These are phyloP conservation scores for Musca vetustissima DNA, from an alignment of 1,140 invertebrate genomes.

Conservation along the genomic window DNA sequence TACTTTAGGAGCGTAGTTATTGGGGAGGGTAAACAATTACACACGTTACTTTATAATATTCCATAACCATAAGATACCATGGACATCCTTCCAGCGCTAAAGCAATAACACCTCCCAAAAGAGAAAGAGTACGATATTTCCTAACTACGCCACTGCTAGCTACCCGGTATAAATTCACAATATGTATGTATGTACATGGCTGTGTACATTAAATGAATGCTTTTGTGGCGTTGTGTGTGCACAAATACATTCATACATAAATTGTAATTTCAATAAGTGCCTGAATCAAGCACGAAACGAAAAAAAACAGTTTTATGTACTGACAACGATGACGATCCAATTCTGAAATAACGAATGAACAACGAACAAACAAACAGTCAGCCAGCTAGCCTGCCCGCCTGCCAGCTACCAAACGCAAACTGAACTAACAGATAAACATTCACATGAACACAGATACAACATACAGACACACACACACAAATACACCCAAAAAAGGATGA, in stretches of 20 bases:
- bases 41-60: too few relatives aligned
- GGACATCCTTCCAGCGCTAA: too few relatives aligned
- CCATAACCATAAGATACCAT: too few relatives aligned
- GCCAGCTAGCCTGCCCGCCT: too few relatives aligned
- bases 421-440: background rate
- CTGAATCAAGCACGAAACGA: background rate
- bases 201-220: background rate
- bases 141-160: background rate
- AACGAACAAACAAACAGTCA: background rate
- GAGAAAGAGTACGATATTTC: too few relatives aligned
- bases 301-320: background rate
- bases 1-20: too few relatives aligned
- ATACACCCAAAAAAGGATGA: background rate
- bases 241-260: constrained; percentile 5
- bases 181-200: background rate
- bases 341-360: background rate
- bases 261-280: constrained; percentile 24
- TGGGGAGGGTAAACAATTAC: too few relatives aligned
- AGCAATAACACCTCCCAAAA: too few relatives aligned
- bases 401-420: background rate
- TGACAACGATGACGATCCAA: constrained; percentile 5
- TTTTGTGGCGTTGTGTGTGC: background rate
- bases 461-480: background rate
- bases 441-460: background rate
- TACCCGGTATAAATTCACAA: background rate